Conservation (phyloP, 2,797 vertebrate species). For the Selene dorsalis region DNA sequence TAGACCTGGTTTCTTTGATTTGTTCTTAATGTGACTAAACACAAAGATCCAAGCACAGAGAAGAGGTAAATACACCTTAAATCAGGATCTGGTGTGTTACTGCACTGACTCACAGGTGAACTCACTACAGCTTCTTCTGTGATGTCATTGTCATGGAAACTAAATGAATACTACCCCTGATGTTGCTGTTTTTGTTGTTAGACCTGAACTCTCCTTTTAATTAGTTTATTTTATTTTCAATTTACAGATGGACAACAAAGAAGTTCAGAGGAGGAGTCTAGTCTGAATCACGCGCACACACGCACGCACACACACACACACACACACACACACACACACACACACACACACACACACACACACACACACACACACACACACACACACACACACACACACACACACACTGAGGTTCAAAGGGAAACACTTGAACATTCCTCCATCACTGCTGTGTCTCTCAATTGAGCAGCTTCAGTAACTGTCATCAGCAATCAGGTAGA, state of each 20-base stretch:
- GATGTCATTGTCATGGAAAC: too few species aligned
- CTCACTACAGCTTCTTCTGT: too few species aligned
- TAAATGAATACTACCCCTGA: too few species aligned
- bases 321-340: constrained; percentile 6
- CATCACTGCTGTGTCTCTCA: constrained; percentile 12
- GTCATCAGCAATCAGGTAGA: too few species aligned
- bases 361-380: constrained; percentile 2
- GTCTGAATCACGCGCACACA: constrained; percentile 2
- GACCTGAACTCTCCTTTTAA: not conserved
- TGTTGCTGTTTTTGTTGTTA: too few species aligned
- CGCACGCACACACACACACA: constrained; percentile 12
- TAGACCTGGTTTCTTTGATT: too few species aligned
- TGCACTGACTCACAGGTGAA: too few species aligned
- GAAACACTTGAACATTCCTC: constrained; percentile 17
- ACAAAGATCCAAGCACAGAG: not conserved
- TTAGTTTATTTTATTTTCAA: not conserved
- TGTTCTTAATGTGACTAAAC: too few species aligned
- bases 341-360: constrained; percentile 11
- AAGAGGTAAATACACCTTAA: too few species aligned
- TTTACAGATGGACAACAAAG: constrained; percentile 1
- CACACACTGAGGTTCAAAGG: constrained; percentile 2
- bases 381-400: constrained; percentile 11
- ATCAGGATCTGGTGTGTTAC: too few species aligned
- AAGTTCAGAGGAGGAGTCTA: not conserved
- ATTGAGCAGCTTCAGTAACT: not conserved